Evolutionary conservation across 2,113 vertebrate species (phyloP).

Genomic region (Sinocyclocheilus grahami): DNA sequence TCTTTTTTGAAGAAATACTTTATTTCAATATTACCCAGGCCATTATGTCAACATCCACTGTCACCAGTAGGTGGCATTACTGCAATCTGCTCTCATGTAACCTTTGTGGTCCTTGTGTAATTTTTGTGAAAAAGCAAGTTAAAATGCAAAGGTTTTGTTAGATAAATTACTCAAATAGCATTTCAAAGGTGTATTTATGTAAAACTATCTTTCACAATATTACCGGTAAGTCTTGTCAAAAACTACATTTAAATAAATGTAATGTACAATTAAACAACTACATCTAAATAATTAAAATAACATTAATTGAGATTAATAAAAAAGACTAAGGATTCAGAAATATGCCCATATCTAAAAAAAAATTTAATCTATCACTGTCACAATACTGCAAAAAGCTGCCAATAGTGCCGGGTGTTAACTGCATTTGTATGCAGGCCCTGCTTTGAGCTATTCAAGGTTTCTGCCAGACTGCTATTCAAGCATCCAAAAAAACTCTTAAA

Average conservation of each 20-base stretch:
- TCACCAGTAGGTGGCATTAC: slow-evolving; percentile 42
- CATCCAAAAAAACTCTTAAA: slow-evolving; percentile 2
- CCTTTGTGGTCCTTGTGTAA: background rate
- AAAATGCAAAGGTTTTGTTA: background rate
- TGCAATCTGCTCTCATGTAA: background rate
- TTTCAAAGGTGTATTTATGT: too few species aligned
- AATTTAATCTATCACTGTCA: background rate
- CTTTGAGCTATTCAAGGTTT: background rate
- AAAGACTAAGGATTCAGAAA: background rate
- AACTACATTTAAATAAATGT: background rate
- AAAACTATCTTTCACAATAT: too few species aligned
- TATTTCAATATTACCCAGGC: background rate
- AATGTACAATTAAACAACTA: background rate
- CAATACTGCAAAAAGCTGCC: background rate
- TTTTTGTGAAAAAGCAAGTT: too few species aligned
- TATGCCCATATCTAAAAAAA: background rate
- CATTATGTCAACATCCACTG: background rate
- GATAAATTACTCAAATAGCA: background rate
- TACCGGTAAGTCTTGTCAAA: background rate
- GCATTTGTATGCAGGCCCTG: slow-evolving; percentile 43
- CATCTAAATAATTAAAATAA: background rate
- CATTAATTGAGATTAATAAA: background rate
- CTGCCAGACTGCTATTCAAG: slow-evolving; percentile 42
- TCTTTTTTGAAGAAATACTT: background rate
- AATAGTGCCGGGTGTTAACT: background rate